Evolutionary conservation across 2,113 vertebrate species (phyloP), one percentile per base, ranked within the genome.

Genomic region (Corythaeola cristata): DNA sequence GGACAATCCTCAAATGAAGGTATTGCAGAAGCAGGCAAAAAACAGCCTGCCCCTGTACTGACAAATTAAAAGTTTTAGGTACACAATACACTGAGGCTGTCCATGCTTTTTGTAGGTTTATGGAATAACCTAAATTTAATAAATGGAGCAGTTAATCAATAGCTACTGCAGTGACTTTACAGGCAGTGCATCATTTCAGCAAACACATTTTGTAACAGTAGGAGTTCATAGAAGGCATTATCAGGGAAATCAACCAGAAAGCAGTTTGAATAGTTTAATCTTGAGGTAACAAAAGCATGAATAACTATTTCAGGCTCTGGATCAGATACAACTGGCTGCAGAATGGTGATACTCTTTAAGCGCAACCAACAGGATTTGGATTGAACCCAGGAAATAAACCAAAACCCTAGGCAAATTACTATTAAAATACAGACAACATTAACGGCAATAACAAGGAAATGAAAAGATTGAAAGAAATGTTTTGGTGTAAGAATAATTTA

Each of bases 271-370:
- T 69, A 89, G 73, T 66, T 39, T 95, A 82, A 97, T 95, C 94
- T 68, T 89, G 62, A 96, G 50, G 80, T 89, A 95, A 93, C 56
- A 92, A 94, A 96, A 93, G 59, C 89, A 86, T 96, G 91, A 97
- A 95, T 95, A 94, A 93, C 63, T 67, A 89, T 96, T 96, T 95
- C 53, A 72, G 89, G 60, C 82, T 94, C 80, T 96, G 97, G 86
- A 95, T 96, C 95, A 97, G 94, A 95, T 85, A 85, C 85, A 92
- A 73, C 58, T 94, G 67, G 79, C 72, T 97, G 96, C 90, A 89
- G 96, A 96, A 85, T 49, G 52, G 74, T 68, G 68, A 96, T 97
- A 97, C 56, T 97, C 86, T 92, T 92, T 85, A 94, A 95, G 85
- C 30, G 0, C 49, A 92, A 88, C 55, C 79, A 93, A 89, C 53